phyloP scores from a whole-genome alignment of 2,797 vertebrate genomes.

The Phataginus tricuspis region DNA sequence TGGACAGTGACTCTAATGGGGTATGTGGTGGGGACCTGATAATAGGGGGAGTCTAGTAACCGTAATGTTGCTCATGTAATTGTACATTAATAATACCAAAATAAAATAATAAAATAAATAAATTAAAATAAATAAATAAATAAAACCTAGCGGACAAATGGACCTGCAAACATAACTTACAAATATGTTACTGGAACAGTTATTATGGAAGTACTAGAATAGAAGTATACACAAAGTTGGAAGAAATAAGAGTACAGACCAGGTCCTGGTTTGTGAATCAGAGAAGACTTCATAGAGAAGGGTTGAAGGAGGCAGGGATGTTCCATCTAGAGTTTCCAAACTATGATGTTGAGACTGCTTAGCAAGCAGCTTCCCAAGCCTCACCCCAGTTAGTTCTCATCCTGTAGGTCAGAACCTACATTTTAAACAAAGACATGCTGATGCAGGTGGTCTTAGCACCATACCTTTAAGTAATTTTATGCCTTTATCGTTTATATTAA shows the following conservation, averaged over 20 bases:
- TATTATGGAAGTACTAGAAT: neutral
- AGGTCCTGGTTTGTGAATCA: neutral
- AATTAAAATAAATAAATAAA: neutral
- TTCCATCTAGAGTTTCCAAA: neutral
- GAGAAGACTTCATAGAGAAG: neutral
- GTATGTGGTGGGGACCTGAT: no score
- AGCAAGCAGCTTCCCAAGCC: neutral
- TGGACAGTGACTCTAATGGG: no score
- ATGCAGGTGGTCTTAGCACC: neutral
- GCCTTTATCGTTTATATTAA: neutral
- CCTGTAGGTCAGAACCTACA: neutral
- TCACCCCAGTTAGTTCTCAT: rapidly evolving
- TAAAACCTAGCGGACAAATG: neutral
- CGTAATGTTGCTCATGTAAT: no score
- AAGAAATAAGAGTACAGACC: neutral
- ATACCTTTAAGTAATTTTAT: neutral
- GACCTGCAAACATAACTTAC: neutral
- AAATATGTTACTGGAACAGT: neutral
- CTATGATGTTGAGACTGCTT: neutral
- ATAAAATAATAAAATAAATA: neutral
- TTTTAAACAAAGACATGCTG: neutral
- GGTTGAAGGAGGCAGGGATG: no score
- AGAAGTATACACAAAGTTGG: neutral
- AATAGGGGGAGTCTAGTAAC: no score
- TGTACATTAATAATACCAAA: no score